Base-by-base conservation (phyloP, 2,113 vertebrate genomes). In the Ailuropoda melanoleuca region DNA sequence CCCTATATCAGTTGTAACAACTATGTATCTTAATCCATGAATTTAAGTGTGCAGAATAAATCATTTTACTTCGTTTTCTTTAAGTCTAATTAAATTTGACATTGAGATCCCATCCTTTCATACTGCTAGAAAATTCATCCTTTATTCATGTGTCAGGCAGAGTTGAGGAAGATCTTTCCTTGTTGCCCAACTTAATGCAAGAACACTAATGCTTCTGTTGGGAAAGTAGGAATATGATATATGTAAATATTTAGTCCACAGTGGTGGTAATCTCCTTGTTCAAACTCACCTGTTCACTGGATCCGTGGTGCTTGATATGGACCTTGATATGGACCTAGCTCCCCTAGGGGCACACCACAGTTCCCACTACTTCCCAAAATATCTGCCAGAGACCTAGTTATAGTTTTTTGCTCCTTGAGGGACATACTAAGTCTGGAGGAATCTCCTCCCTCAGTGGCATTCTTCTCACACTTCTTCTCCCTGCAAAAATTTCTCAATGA, bases 1-100 rank as follows among this genome's bases (percentile, higher is more conserved):
- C 24, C 29, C 37, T 77, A 75, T 58, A 55, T 95, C 48, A 39
- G 23, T 2, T 60, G 23, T 77, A 66, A 23, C 39, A 81, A 66
- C 55, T 86, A 31, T 68, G 13, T 58, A 29, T 75, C 64, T 75
- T 68, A 75, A 39, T 34, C 17, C 13, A 93, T 50, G 75, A 77
- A 91, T 60, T 46, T 43, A 53, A 95, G 11, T 37, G 1, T 77
- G 53, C 34, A 75, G 86, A 50, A 58, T 81, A 95, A 90, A 29
- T 90, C 9, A 93, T 60, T 82, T 58, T 46, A 43, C 81, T 82
- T 93, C 31, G 26, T 93, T 93, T 55, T 90, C 66, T 87, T 81
- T 37, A 58, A 43, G 5, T 55, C 29, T 82, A 53, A 55, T 82
- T 87, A 90, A 90, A 37, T 82, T 31, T 55, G n/a, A 55, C 11